Evolutionary conservation across 2,113 vertebrate species (phyloP), one percentile per base, ranked within the genome.

Genomic region (Ophthalmolycus amberensis): DNA sequence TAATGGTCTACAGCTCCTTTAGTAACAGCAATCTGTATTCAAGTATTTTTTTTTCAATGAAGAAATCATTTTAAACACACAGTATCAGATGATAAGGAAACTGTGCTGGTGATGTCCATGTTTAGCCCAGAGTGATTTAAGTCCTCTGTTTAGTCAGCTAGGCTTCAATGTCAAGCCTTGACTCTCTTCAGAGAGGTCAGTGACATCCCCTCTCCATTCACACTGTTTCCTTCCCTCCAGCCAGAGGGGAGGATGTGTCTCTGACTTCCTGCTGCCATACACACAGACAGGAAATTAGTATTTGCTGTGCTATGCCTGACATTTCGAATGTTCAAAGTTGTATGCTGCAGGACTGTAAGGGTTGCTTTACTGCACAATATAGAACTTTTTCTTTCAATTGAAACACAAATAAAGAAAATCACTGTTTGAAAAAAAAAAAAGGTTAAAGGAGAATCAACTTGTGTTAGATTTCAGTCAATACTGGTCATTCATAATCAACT

Each of bases 221-320:
- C 88, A 90, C 88, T 69, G 78, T 89, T 95, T 94, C 94, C 92
- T 94, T 95, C 94, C 93, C 92, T 90, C 77, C 86, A 79, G 87
- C 87, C 90, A 84, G 89, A 88, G 92, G 88, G 81, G 88, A 95
- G 93, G 91, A 94, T 94, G 86, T 94, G 92, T 94, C 91, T 88
- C 89, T 73, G 77, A 91, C 92, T 94, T 95, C 92, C 94, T 94
- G 92, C 91, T 91, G 84, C 89, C 85, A 83, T 89, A 92, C 82
- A 91, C 86, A 87, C 92, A 90, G 87, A 92, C 93, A 95, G 94
- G 94, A 95, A 93, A 93, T 91, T 82, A 90, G 85, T 88, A 90
- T 93, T 94, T 93, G 90, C 93, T 89, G 79, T 86, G 74, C 90
- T 87, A 77, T 80, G 90, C 72, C 87, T 87, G 87, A 93, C 88